Evolutionary conservation across 1,140 invertebrate genomes (phyloP).

Genomic region (Metaphire vulgaris): DNA sequence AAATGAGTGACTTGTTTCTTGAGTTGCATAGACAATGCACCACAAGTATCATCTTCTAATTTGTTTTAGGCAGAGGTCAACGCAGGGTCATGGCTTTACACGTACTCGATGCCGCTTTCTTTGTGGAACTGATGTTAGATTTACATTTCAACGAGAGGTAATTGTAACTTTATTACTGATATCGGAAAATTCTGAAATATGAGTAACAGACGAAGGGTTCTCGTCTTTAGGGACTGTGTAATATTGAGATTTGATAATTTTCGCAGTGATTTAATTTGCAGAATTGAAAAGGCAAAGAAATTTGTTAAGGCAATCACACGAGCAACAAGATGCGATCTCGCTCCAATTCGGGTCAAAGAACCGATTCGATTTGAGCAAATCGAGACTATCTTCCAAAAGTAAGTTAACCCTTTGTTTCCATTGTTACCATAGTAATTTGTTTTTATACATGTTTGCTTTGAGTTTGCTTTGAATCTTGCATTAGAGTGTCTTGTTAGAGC

Average conservation of each 20-base stretch:
- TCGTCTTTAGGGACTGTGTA: no score
- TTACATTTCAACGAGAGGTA: slow-evolving; percentile 64
- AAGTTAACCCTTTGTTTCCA: slow-evolving; percentile 41
- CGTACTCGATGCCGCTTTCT: slow-evolving; percentile 73
- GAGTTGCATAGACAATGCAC: no score
- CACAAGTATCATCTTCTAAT: no score
- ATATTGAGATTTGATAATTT: no score
- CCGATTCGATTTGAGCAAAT: slow-evolving; percentile 57
- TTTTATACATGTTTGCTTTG: no score
- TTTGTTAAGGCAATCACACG: slow-evolving; percentile 64
- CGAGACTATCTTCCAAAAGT: slow-evolving; percentile 55
- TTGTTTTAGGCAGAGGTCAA: slow-evolving; percentile 60
- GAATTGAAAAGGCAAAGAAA: slow-evolving; percentile 47
- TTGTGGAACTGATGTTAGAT: slow-evolving; percentile 66
- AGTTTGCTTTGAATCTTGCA: no score
- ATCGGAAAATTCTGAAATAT: slow-evolving; percentile 10
- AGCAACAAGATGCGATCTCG: slow-evolving; percentile 55
- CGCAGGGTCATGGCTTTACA: slow-evolving; percentile 64
- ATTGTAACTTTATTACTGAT: slow-evolving; percentile 18
- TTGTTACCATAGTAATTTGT: slow-evolving; percentile 34
- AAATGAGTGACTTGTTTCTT: no score
- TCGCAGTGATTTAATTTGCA: no score
- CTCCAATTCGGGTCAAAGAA: slow-evolving; percentile 62
- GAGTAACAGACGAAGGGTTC: no score
- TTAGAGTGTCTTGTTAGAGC: no score